Conservation (phyloP, 2,888 invertebrate genomes). For the Prionchulus punctatus region DNA sequence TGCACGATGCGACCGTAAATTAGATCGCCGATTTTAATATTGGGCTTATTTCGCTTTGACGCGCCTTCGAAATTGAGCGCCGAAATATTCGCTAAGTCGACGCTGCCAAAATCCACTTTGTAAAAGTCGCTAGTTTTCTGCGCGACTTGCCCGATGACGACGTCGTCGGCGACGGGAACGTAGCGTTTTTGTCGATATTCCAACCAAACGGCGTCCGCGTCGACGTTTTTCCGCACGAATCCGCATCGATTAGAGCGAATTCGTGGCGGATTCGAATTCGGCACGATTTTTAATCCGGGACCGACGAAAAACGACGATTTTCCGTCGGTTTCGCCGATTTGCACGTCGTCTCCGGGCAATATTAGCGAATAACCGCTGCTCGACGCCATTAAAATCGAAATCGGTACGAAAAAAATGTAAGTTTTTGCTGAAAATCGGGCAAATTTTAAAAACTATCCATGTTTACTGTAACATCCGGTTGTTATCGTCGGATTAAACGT, state of each 20-base stretch:
- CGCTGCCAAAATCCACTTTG: slow-evolving; percentile 25
- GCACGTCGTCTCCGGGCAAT: not conserved
- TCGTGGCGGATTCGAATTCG: not conserved
- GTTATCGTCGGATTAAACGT: too few species aligned
- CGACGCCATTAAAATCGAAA: too few species aligned
- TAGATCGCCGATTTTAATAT: slow-evolving; percentile 25
- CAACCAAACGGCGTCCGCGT: not conserved
- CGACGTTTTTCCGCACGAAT: too few species aligned
- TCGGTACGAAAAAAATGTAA: too few species aligned
- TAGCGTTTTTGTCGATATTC: slow-evolving; percentile 15
- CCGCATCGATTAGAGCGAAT: not conserved
- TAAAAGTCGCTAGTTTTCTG: slow-evolving; percentile 23
- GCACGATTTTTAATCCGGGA: not conserved
- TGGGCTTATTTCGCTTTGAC: slow-evolving; percentile 28
- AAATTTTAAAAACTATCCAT: too few species aligned
- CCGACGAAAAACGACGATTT: not conserved
- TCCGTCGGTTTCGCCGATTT: not conserved
- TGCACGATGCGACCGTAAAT: slow-evolving; percentile 24
- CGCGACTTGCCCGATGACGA: slow-evolving; percentile 24
- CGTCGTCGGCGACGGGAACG: slow-evolving; percentile 24
- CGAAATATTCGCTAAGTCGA: slow-evolving; percentile 21
- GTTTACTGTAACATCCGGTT: too few species aligned
- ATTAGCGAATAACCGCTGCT: too few species aligned
- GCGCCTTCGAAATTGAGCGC: slow-evolving; percentile 21
- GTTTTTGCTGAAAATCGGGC: not conserved